These are phyloP conservation scores for Lagorchestes hirsutus DNA, from an alignment of 2,797 vertebrate species.

Conservation along the genomic window DNA sequence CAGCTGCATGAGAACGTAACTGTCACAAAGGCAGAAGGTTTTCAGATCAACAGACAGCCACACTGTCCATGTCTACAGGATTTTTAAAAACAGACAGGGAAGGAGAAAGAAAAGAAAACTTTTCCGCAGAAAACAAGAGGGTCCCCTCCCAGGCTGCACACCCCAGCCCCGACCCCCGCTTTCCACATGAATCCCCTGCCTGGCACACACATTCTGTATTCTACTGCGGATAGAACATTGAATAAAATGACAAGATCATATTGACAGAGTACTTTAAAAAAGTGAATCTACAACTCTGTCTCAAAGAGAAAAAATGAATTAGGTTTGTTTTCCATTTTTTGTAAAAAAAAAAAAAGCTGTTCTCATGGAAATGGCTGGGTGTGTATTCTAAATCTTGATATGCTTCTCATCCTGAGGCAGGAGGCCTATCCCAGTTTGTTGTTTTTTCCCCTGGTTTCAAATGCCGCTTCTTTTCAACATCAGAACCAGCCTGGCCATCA, in stretches of 20 bases:
- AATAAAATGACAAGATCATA: conserved; percentile 52
- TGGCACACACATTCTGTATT: conserved; percentile 38
- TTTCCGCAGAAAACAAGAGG: conserved; percentile 28
- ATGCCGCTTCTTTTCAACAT: conserved; percentile 82
- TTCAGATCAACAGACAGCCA: conserved; percentile 83
- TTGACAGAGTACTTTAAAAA: conserved; percentile 51
- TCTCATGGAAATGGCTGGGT: conserved; percentile 79
- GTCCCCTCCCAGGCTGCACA: neutral
- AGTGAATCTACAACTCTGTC: conserved; percentile 61
- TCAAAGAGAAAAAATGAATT: conserved; percentile 61
- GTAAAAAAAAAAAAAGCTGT: conserved; percentile 52
- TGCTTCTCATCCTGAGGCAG: conserved; percentile 70
- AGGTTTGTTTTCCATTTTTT: conserved; percentile 76
- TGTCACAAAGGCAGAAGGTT: conserved; percentile 82
- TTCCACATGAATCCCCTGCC: neutral
- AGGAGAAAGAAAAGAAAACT: conserved; percentile 70
- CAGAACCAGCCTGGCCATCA: conserved; percentile 77
- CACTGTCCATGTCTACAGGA: conserved; percentile 80
- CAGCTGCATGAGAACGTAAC: conserved; percentile 82
- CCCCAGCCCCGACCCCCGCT: neutral
- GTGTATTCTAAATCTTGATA: conserved; percentile 72
- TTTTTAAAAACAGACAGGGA: conserved; percentile 64
- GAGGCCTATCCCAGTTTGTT: conserved; percentile 71
- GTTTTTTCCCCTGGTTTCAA: conserved; percentile 79
- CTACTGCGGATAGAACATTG: conserved; percentile 50